Base-by-base conservation (phyloP, 2,113 vertebrate genomes). In the Cavia aperea region DNA sequence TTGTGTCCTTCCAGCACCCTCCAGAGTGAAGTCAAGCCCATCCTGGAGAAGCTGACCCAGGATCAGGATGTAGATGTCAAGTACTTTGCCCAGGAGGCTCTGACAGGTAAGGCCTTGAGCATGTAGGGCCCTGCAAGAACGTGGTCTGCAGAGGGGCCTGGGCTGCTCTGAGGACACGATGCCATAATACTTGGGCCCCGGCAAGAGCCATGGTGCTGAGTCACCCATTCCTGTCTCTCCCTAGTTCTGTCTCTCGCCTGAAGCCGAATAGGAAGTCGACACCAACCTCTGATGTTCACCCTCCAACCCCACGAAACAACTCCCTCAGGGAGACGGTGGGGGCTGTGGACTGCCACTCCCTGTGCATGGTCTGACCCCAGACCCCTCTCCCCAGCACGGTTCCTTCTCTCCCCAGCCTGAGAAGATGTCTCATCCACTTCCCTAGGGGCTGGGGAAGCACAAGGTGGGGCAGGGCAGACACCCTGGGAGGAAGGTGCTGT, bases 51-150 rank as follows among this genome's bases (percentile, higher is more conserved):
- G 92, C 95, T 98, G 73, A 97, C 97, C 31, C 97, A 97, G 88
- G 97, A 98, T 86, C 97, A 97, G 86, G 97, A 98, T 26, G 97
- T 98, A 51, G 97, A 98, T 1, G 97, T 98, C 94, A 98, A 98
- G 81, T 98, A 98, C 88, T 98, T 98, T 15, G 97, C 97, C 90
- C 97, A 98, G 97, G 97, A 98, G 95, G 97, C 97, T 2, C 96
- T 98, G 62, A 97, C 95, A 43, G 97, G 97, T 98, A 70, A 89
- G 96, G 26, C 16, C 14, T 31, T 8, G 43, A 36, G n/a, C 21
- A 4, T 33, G 9, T 8, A 1, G 68, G n/a, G 36, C 54, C 2
- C 54, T 18, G 5, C 1, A 1, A 65, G 18, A 51, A n/a, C 49
- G 94, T 39, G 75, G 43, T 43, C 51, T 77, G 39, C 8, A 24